Base-by-base conservation (phyloP, 2,888 invertebrate genomes). In the Seira musarum region DNA sequence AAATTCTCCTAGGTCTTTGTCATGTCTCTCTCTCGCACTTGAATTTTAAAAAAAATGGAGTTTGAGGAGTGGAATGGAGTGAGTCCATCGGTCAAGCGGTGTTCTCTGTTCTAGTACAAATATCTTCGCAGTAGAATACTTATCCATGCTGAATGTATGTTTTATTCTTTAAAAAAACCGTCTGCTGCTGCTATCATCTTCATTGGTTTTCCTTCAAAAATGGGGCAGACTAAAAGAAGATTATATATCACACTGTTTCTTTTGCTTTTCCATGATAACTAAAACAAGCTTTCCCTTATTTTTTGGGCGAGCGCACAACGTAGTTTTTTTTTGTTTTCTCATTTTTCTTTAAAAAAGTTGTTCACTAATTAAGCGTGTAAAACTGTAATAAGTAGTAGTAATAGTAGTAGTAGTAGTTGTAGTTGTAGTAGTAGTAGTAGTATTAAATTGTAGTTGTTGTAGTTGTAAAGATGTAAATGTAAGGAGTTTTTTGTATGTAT, bases 171-270 rank as follows among this genome's bases (percentile, higher is more conserved):
- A 30, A 30, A 30, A 30, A 30, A 2, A 30, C 30, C 8, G 3
- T 30, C 30, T 30, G 30, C 30, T 30, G 30, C 30, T 30, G 30
- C 2, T 30, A 8, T 53, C 53, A 8, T 53, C 15, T 53, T 17
- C 53, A 60, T 8, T 60, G 19, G 49, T 49, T 67, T 72, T 67
- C 66, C 69, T 65, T 66, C 57, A 70, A 70, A 74, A 69, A 69
- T 35, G 73, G 68, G 79, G 75, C 71, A 80, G 75, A 80, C 71
- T 64, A 80, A 80, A 75, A n/a, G 49, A 49, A 13, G 75, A 75
- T 75, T 71, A 74, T 80, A 80, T 80, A 80, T 80, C 80, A 80
- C 80, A 80, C 80, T 75, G 63, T 80, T 74, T 75, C 69, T 80
- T 65, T 80, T 69, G n/a, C 24, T 0, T 64, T 24, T 30, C 8